Conservation (phyloP, 2,888 invertebrate genomes). For the Hirtodrosophila histrioides region DNA sequence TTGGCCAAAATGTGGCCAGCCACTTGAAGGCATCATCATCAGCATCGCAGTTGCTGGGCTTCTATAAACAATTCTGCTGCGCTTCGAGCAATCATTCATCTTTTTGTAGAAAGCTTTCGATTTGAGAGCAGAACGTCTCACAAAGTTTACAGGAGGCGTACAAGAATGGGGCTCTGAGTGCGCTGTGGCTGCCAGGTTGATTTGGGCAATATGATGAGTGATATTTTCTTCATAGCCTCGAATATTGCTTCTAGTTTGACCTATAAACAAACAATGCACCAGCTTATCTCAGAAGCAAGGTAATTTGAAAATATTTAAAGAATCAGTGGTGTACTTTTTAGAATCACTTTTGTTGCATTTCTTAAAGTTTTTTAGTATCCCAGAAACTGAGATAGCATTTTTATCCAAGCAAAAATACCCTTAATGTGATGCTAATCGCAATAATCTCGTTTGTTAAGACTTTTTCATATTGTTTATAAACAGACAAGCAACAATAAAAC, state of each 20-base stretch:
- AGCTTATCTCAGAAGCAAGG: not conserved
- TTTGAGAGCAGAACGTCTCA: conserved; percentile 7
- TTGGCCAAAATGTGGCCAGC: conserved; percentile 75
- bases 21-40: conserved; percentile 74
- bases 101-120: conserved; percentile 51
- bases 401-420: no score
- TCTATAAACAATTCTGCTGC: conserved; percentile 64
- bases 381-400: not conserved
- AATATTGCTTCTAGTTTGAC: conserved; percentile 46
- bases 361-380: no score
- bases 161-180: conserved; percentile 17
- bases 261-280: conserved; percentile 45
- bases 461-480: no score
- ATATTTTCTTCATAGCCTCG: conserved; percentile 36
- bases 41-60: conserved; percentile 15
- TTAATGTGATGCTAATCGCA: no score
- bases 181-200: conserved; percentile 40
- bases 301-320: not conserved
- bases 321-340: no score
- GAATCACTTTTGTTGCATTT: not conserved
- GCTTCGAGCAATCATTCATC: conserved; percentile 71
- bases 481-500: not conserved
- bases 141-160: conserved; percentile 15
- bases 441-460: no score
- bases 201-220: conserved; percentile 69